Conservation (phyloP, 2,888 invertebrate species). For the Mamestra brassicae region DNA sequence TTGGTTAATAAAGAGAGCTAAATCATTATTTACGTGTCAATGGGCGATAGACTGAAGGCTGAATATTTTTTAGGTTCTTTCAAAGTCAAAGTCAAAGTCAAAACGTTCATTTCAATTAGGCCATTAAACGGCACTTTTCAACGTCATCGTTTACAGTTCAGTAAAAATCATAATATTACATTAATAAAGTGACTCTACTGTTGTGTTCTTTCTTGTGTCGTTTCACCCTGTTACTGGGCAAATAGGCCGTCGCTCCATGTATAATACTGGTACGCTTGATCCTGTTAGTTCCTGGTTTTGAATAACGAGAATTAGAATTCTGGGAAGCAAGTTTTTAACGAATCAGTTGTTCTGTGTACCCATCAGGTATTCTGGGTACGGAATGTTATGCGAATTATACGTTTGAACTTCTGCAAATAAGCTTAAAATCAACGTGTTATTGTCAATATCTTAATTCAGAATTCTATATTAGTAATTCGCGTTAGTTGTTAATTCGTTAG, state of each 20-base stretch:
- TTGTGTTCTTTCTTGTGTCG: background rate
- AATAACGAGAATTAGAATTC: background rate
- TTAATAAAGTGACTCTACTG: no score
- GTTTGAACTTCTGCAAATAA: background rate
- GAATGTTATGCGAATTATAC: background rate
- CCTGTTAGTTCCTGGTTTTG: background rate
- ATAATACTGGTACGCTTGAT: no score
- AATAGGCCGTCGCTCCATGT: no score
- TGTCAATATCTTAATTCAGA: background rate
- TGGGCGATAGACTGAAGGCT: background rate
- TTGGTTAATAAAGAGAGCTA: conserved; percentile 34
- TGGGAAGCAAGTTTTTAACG: background rate
- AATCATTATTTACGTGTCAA: conserved; percentile 28
- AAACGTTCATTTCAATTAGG: no score
- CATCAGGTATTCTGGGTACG: background rate
- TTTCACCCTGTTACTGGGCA: background rate
- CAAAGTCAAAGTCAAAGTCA: no score
- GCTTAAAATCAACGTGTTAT: background rate
- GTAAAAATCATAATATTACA: no score
- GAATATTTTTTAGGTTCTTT: conserved; percentile 3
- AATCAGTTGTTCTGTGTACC: background rate
- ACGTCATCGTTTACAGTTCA: no score
- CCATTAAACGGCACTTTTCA: no score
- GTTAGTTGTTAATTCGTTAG: background rate
- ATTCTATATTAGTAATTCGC: background rate